Conservation (phyloP, 2,113 vertebrate species). For the Pholis gunnellus region DNA sequence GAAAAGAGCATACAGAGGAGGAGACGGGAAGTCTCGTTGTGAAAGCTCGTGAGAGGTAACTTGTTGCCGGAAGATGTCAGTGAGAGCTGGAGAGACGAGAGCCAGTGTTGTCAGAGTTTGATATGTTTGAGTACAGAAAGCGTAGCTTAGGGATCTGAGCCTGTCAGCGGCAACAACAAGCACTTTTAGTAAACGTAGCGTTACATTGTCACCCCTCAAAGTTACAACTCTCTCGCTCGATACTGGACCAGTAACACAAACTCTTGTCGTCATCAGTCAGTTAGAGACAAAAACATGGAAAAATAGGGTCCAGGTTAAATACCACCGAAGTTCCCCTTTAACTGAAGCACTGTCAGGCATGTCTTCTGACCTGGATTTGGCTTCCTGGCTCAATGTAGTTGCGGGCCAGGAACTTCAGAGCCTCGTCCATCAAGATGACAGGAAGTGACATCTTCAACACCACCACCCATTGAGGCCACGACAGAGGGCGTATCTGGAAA, state of each 20-base stretch:
- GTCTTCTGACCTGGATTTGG: slow-evolving; percentile 70
- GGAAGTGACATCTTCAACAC: slow-evolving; percentile 87
- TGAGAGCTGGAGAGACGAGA: background rate
- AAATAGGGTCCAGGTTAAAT: background rate
- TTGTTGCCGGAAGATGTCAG: background rate
- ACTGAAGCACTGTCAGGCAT: background rate
- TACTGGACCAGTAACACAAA: background rate
- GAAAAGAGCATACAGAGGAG: background rate
- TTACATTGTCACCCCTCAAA: background rate
- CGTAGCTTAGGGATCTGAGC: background rate
- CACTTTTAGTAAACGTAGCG: background rate
- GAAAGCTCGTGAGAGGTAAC: no score
- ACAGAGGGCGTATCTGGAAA: slow-evolving; percentile 85
- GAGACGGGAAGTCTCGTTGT: no score
- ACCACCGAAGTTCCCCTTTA: background rate
- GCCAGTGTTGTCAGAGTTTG: no score
- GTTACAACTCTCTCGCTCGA: background rate
- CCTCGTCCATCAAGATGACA: slow-evolving; percentile 86
- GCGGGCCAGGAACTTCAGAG: slow-evolving; percentile 84
- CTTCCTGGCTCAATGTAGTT: slow-evolving; percentile 83
- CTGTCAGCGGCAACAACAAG: no score
- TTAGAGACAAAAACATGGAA: background rate
- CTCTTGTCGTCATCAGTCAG: background rate
- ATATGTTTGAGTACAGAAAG: no score
- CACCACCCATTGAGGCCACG: slow-evolving; percentile 86